Evolutionary conservation across 2,888 invertebrate genomes (phyloP), one percentile per base, ranked within the genome.

Genomic region (Strigamia transsilvanica): DNA sequence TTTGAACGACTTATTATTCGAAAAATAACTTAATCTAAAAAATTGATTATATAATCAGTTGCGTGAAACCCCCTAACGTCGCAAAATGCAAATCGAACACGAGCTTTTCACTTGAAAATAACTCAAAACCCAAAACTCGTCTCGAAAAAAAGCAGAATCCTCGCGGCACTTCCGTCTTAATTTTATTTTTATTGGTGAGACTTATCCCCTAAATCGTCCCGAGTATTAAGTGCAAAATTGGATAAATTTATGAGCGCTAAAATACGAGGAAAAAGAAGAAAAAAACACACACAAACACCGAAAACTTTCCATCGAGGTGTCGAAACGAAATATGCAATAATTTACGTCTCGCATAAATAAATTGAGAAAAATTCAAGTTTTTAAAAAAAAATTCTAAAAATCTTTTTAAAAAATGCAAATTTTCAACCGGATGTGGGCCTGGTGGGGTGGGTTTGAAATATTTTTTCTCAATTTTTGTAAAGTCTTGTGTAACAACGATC

Each of bases 81-180:
- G n/a, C n/a, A n/a, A n/a, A n/a, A n/a, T n/a, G n/a, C n/a, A n/a
- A n/a, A n/a, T n/a, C n/a, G n/a, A n/a, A n/a, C n/a, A n/a, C n/a
- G n/a, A n/a, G n/a, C n/a, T n/a, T n/a, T n/a, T n/a, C n/a, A n/a
- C n/a, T n/a, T n/a, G n/a, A n/a, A n/a, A n/a, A n/a, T n/a, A n/a
- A 27, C 3, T 27, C 3, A 27, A 27, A 27, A 27, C 27, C 27
- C 1, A 27, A 27, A 27, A 27, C 1, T 27, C 15, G 5, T 46
- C n/a, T n/a, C n/a, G n/a, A n/a, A n/a, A n/a, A 46, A 46, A 46
- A 46, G 0, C 13, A 13, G 9, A 21, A n/a, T 21, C 12, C 61
- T 66, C 7, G 23, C 23, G 61, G 61, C 61, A 23, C 61, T 66
- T 66, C 61, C 61, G 13, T 23, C 18, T 66, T 66, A 66, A 66